These are phyloP conservation scores for Phaenicophaeus curvirostris DNA, from an alignment of 2,797 vertebrate species.

Conservation along the genomic window DNA sequence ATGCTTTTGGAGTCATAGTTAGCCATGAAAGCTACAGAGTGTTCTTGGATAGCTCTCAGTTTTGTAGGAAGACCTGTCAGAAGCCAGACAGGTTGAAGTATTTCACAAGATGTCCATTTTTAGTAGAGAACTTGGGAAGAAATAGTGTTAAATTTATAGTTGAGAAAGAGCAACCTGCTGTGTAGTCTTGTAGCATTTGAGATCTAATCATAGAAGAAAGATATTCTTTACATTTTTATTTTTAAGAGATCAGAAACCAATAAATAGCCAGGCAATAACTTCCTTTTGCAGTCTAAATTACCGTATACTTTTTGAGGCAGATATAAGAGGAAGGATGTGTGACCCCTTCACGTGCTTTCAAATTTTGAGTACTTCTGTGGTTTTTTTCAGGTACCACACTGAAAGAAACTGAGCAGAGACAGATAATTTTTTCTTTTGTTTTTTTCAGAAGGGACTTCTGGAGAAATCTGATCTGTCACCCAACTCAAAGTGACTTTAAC, in stretches of 20 bases:
- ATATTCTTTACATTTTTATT: background rate
- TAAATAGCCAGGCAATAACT: background rate
- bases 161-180: background rate
- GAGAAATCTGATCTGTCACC: background rate
- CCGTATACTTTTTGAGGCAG: background rate
- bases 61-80: slow-evolving; percentile 49
- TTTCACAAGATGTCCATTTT: slow-evolving; percentile 56
- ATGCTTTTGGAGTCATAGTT: background rate
- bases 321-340: background rate
- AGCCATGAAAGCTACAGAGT: slow-evolving; percentile 36
- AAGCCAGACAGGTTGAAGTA: slow-evolving; percentile 38
- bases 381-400: background rate
- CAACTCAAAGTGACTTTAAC: background rate
- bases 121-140: background rate
- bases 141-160: background rate
- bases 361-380: accelerated
- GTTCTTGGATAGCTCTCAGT: slow-evolving; percentile 28
- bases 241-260: background rate
- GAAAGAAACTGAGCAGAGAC: background rate
- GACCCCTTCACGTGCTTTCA: background rate
- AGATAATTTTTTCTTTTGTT: background rate
- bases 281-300: background rate
- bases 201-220: background rate
- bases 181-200: background rate
- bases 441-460: background rate